Evolutionary conservation across 2,888 invertebrate genomes (phyloP).

Genomic region (Pseudoips prasinana): DNA sequence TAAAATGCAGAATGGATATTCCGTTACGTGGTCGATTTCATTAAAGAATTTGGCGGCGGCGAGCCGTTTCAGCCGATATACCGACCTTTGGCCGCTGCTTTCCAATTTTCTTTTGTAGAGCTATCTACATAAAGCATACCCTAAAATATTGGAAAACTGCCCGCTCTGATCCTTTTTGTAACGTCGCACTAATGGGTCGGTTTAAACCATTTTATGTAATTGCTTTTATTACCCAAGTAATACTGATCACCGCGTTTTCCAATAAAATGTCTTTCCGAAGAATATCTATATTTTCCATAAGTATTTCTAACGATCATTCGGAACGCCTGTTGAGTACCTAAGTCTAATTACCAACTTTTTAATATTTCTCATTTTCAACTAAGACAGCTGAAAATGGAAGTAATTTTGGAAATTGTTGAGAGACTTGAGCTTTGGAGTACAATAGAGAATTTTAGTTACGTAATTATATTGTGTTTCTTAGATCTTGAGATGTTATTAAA

Average conservation of each 20-base stretch:
- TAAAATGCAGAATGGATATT: conserved; percentile 39
- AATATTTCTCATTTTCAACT: conserved; percentile 1
- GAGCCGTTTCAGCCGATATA: conserved; percentile 24
- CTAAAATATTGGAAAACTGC: conserved; percentile 17
- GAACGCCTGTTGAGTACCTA: too few relatives aligned
- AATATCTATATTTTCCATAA: too few relatives aligned
- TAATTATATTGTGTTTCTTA: conserved; percentile 1
- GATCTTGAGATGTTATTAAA: neutral
- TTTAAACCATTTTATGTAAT: conserved; percentile 20
- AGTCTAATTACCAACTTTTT: conserved; percentile 8
- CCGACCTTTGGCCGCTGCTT: conserved; percentile 19
- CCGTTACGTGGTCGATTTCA: conserved; percentile 35
- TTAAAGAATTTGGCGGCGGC: conserved; percentile 21
- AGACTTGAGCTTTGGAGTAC: neutral
- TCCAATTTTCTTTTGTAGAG: conserved; percentile 23
- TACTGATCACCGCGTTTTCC: conserved; percentile 6
- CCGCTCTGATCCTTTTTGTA: conserved; percentile 11
- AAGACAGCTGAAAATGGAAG: conserved; percentile 2
- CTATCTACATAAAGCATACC: conserved; percentile 23
- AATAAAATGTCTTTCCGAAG: conserved; percentile 6
- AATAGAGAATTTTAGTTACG: conserved; percentile 1
- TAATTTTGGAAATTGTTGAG: conserved; percentile 1
- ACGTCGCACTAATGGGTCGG: conserved; percentile 21
- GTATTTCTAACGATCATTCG: too few relatives aligned
- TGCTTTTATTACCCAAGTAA: conserved; percentile 16